Evolutionary conservation across 2,888 invertebrate species (phyloP), one percentile per base, ranked within the genome.

Genomic region (Pyrocoelia pectoralis): DNA sequence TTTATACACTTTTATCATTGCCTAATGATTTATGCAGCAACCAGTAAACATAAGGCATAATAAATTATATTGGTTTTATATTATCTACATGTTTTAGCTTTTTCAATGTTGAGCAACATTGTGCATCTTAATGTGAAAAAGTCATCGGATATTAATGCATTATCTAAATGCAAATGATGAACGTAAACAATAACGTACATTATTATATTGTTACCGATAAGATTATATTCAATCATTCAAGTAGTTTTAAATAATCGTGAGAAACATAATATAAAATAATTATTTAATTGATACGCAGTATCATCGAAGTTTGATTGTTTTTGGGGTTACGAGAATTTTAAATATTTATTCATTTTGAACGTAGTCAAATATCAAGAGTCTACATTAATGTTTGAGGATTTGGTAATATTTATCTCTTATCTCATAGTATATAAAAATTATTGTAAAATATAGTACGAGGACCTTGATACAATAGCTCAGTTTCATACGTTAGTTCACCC

Each of bases 311-410:
- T 33, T 33, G 10, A 46, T 46, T 46, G 46, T 46, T 46, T 46
- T 17, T 46, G 15, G 15, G 17, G 6, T 46, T 46, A 43, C 12
- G 46, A 18, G 46, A 46, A 46, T 10, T 17, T 18, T n/a, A 46
- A 46, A 46, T 46, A 46, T 46, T 46, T 46, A 9, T 46, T 10
- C 6, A 18, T 17, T 18, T 46, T 46, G 3, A 46, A 46, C 10
- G 3, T 15, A 46, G 17, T 10, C 8, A 46, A 46, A 46, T n/a
- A 46, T 46, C 15, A 8, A 46, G 6, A 46, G 2, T 43, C 8
- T 8, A 43, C 24, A 8, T 15, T 43, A 43, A 8, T 43, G n/a
- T n/a, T n/a, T 33, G n/a, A 33, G n/a, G 2, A 33, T 33, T 33
- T 33, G 33, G 33, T 33, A 33, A 33, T n/a, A 33, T 33, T 33